Conservation (phyloP, 1,140 invertebrate genomes). For the Eulimnadia texana region DNA sequence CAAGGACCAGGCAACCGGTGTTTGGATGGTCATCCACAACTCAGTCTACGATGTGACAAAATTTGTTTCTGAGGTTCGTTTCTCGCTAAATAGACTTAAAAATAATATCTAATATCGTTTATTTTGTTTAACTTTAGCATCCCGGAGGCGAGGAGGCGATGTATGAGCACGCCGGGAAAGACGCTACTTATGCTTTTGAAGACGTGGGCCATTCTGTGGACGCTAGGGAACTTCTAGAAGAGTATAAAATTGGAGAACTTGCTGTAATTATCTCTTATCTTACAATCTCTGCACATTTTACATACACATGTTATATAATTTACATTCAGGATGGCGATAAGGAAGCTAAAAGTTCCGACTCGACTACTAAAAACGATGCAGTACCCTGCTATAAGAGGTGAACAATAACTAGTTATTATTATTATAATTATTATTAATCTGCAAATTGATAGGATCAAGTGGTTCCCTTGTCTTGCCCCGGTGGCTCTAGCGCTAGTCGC, state of each 20-base stretch:
- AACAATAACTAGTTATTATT: no score
- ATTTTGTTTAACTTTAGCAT: conserved; percentile 43
- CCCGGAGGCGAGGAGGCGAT: conserved; percentile 94
- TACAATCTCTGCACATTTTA: no score
- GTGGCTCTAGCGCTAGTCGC: no score
- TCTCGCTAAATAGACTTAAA: neutral
- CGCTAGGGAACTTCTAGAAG: conserved; percentile 80
- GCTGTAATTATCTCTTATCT: conserved; percentile 33
- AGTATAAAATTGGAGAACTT: conserved; percentile 81
- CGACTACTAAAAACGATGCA: no score
- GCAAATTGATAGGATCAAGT: no score
- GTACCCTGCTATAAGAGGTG: no score
- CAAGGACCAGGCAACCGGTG: conserved; percentile 33
- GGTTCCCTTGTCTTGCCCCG: no score
- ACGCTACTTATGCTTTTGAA: conserved; percentile 84
- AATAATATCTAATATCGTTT: conserved; percentile 15
- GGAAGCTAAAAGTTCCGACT: no score
- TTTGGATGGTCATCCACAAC: conserved; percentile 42
- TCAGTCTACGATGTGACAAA: conserved; percentile 46
- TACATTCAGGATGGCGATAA: no score
- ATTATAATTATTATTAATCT: no score
- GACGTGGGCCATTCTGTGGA: conserved; percentile 97
- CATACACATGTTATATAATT: no score
- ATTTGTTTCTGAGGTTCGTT: conserved; percentile 40
- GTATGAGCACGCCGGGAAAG: conserved; percentile 72